A percentile compares a stretch with the other conserved stretches of the same genome.
Conservation (phyloP, 2,113 vertebrate species). For the Candoia aspera region DNA sequence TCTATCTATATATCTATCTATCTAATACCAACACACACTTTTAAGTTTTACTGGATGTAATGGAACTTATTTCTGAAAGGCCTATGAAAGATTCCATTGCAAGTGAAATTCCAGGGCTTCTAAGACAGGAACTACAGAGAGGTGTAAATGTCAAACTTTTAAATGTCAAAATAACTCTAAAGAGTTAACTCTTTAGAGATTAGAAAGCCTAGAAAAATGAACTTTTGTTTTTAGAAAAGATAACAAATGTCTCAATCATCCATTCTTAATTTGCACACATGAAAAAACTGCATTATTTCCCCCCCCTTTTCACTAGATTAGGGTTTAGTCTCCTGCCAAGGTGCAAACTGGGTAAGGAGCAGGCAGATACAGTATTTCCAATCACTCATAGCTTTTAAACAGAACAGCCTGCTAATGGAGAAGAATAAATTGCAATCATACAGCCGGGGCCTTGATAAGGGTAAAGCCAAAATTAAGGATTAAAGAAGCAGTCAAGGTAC, state of each 20-base stretch:
- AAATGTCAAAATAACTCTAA: not conserved
- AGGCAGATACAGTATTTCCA: not conserved
- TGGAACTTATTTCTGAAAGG: not conserved
- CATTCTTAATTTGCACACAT: not conserved
- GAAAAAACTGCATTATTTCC: not conserved
- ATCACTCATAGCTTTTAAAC: not conserved
- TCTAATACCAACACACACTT: no score
- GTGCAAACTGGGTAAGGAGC: not conserved
- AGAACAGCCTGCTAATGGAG: not conserved
- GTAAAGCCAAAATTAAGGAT: not conserved
- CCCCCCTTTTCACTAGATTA: not conserved
- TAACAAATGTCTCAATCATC: not conserved
- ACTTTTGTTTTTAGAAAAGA: not conserved
- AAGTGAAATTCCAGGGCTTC: not conserved
- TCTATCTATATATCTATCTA: not conserved
- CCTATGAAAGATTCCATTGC: not conserved
- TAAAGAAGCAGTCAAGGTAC: not conserved
- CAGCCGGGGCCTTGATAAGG: no score
- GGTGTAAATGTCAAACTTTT: not conserved
- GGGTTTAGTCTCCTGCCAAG: not conserved
- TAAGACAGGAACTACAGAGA: not conserved
- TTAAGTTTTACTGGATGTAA: not conserved
- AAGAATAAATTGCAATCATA: not conserved
- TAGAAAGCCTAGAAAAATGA: not conserved
- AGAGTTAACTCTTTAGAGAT: not conserved